A percentile compares a stretch with the other conserved stretches of the same genome.
Conservation (phyloP, 2,888 invertebrate species). For the Epirrhoe tristata region DNA sequence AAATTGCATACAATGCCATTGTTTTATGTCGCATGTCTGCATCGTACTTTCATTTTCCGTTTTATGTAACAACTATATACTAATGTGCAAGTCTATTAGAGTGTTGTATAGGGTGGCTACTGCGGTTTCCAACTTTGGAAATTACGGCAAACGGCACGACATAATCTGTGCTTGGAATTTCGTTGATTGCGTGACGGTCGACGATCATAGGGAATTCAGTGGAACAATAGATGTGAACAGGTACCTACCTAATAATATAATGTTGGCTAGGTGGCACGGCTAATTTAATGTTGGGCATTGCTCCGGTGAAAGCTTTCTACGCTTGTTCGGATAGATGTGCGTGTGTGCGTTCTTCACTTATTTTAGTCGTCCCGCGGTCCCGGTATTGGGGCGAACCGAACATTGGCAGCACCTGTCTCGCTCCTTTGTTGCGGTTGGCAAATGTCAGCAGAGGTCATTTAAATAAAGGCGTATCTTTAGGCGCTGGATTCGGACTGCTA, state of each 20-base stretch:
- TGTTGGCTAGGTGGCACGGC: constrained; percentile 30
- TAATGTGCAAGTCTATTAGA: constrained; percentile 19
- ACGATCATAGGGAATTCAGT: constrained; percentile 51
- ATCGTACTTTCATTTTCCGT: constrained; percentile 23
- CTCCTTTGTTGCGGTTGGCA: constrained; percentile 81
- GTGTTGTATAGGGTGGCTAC: constrained; percentile 17
- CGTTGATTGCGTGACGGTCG: constrained; percentile 64
- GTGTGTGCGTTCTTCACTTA: constrained; percentile 71
- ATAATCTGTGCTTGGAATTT: constrained; percentile 50
- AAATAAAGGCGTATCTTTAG: constrained; percentile 77
- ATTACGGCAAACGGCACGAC: constrained; percentile 37
- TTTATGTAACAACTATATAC: constrained; percentile 20
- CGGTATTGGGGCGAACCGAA: constrained; percentile 60
- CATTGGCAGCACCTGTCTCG: constrained; percentile 78
- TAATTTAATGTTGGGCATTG: constrained; percentile 50
- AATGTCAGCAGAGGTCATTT: constrained; percentile 84
- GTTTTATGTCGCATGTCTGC: constrained; percentile 26
- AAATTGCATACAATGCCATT: constrained; percentile 30
- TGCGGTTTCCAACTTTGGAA: constrained; percentile 35
- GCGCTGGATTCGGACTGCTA: constrained; percentile 76
- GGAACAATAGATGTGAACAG: constrained; percentile 59
- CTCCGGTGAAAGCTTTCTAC: constrained; percentile 77
- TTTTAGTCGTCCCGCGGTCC: constrained; percentile 73
- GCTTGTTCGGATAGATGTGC: constrained; percentile 53
- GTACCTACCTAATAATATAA: constrained; percentile 41